Base-by-base conservation (phyloP, 1,140 invertebrate species). In the Musca domestica region DNA sequence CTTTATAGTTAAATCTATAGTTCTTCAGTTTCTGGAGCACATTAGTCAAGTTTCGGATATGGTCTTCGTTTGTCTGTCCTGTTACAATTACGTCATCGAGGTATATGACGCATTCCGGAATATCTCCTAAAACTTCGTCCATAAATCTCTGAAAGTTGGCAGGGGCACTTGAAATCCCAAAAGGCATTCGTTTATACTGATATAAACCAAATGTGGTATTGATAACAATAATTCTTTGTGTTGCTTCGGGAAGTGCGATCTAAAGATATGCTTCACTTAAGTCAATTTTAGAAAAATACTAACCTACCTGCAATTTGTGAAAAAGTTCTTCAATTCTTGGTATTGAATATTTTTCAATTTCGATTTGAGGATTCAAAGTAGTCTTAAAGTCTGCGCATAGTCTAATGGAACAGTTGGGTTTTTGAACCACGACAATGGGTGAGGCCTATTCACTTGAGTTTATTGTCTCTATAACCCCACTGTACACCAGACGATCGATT, bases 261-360 rank as follows among this genome's bases (percentile, higher is more conserved):
- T 54, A 52, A 3, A 67, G 34, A 34, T 67, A 67, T 7, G 66
- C 27, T 14, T 51, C 49, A 4, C 19, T 51, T 20, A 56, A 20
- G 22, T 58, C 49, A 34, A 67, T 34, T 56, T 67, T 67, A 22
- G 48, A 19, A 67, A 67, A 51, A 1, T n/a, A 67, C 2, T 54
- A 17, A 10, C 66, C 51, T 10, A 6, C 46, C 10, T 52, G 46
- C 2, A 66, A 5, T 52, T 51, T 66, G 20, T 48, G n/a, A n/a
- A n/a, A n/a, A 15, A 41, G 14, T 48, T 22, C 10, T 30, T 41
- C 22, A 15, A 9, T 27, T 20, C 10, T 65, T 41, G 41, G 56
- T n/a, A n/a, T n/a, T n/a, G n/a, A n/a, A n/a, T n/a, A n/a, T n/a
- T n/a, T n/a, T n/a, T n/a, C n/a, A n/a, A n/a, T n/a, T n/a, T n/a